These are phyloP conservation scores for Athalia circularis DNA, from an alignment of 2,888 invertebrate genomes.

Conservation along the genomic window DNA sequence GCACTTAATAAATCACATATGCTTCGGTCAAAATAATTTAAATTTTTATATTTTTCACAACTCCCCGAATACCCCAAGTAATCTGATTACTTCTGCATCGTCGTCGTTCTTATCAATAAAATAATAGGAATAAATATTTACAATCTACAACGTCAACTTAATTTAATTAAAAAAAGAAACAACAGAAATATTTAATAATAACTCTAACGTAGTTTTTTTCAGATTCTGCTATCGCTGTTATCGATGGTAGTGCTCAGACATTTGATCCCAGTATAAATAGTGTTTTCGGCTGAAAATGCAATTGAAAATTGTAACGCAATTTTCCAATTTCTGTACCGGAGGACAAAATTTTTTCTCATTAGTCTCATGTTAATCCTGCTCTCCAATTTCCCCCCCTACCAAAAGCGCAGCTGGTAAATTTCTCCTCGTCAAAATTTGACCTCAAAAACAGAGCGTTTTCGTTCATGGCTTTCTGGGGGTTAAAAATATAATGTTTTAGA, in stretches of 20 bases:
- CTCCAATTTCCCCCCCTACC: not conserved
- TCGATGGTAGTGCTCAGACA: no score
- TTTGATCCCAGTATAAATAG: no score
- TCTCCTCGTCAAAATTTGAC: slow-evolving; percentile 34
- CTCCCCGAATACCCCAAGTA: not conserved
- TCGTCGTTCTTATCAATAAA: not conserved
- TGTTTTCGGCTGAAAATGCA: no score
- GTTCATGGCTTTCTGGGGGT: slow-evolving; percentile 18
- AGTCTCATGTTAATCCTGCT: slow-evolving; percentile 12
- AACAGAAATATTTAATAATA: no score
- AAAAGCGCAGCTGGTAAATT: slow-evolving; percentile 11
- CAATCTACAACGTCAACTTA: slow-evolving; percentile 5
- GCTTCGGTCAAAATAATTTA: no score
- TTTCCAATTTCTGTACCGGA: no score
- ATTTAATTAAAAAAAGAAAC: no score
- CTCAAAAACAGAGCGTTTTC: slow-evolving; percentile 14
- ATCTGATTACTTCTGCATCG: not conserved
- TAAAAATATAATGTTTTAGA: slow-evolving; percentile 49
- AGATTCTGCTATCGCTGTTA: no score
- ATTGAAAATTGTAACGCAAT: no score
- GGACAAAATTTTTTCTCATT: not conserved
- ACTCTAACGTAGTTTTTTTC: no score
- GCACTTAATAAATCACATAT: no score
- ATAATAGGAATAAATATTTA: slow-evolving; percentile 2
- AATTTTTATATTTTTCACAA: no score